Evolutionary conservation across 2,113 vertebrate genomes (phyloP), one percentile per base, ranked within the genome.

Genomic region (Trinectes maculatus): DNA sequence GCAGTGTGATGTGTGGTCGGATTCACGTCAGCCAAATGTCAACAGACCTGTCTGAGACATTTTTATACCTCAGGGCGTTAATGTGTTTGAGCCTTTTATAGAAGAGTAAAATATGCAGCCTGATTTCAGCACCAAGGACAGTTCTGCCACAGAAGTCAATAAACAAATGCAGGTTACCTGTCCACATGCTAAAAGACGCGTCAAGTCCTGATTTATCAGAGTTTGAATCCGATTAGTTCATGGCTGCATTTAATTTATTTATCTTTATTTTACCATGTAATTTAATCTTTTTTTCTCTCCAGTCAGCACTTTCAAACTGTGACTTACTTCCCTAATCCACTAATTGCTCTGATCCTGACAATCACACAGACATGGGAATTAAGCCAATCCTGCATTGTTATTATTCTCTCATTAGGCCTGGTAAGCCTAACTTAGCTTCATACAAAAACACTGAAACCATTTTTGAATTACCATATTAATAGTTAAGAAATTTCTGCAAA

Each of bases 61-160:
- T 10, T 22, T 2, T 22, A 60, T 6, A 26, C 6, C 0, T 9
- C 3, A 39, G 5, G 2, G 3, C 15, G n/a, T 54, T 37, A 31
- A 53, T 28, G 53, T 58, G 18, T 60, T 51, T 2, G 24, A 51
- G 18, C 5, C 19, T 64, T 58, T 7, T 3, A 34, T 40, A 68
- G 33, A 22, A 55, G 31, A 11, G 29, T 7, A 12, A 65, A 54
- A 48, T 47, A 29, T 60, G 42, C 25, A 19, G 61, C 36, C 8
- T 29, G 10, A 15, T 49, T 92, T 92, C 90, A 92, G 91, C 77
- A 92, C 90, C 90, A 84, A 11, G 91, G 91, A 91, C 80, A 92
- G 90, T 77, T 91, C 89, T 67, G 2, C 31, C 19, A 15, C 60
- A 73, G 47, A 71, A 24, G 52, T 62, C 43, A 56, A 34, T 21